A percentile compares a stretch with the other conserved stretches of the same genome.
phyloP scores from a whole-genome alignment of 2,113 vertebrate species.

The Myotis yumanensis region DNA sequence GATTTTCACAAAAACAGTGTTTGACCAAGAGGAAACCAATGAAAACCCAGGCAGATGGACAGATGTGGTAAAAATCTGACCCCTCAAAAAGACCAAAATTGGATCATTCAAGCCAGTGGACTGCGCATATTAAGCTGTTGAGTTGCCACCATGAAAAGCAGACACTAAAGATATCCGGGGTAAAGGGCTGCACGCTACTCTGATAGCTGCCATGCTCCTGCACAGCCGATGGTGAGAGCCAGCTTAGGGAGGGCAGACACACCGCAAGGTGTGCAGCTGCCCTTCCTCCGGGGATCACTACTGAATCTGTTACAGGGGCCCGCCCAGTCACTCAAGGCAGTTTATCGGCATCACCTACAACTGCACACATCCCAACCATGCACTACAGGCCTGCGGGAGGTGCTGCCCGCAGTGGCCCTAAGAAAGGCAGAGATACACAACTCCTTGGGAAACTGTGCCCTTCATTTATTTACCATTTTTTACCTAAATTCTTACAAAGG shows the following conservation, averaged over 20 bases:
- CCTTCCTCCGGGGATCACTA: not conserved
- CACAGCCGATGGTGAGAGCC: not conserved
- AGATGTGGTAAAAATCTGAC: not conserved
- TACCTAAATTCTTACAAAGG: not conserved
- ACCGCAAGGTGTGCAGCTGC: no score
- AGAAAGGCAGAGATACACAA: not conserved
- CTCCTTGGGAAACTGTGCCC: not conserved
- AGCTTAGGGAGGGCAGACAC: not conserved
- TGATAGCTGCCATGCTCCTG: not conserved
- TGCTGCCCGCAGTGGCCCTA: not conserved
- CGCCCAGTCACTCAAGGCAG: not conserved
- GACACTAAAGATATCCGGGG: not conserved
- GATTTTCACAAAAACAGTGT: conserved; percentile 29
- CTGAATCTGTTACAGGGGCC: not conserved
- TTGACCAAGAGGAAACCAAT: not conserved
- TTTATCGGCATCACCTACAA: not conserved
- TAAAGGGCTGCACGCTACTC: not conserved
- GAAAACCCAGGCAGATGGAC: not conserved
- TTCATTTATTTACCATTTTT: not conserved
- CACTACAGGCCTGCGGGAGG: not conserved
- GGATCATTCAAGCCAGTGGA: not conserved
- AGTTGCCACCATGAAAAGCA: not conserved
- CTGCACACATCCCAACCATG: not conserved
- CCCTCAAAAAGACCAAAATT: not conserved
- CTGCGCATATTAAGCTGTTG: not conserved